Base-by-base conservation (phyloP, 2,888 invertebrate genomes). In the Spatulosminthurus flaviceps region DNA sequence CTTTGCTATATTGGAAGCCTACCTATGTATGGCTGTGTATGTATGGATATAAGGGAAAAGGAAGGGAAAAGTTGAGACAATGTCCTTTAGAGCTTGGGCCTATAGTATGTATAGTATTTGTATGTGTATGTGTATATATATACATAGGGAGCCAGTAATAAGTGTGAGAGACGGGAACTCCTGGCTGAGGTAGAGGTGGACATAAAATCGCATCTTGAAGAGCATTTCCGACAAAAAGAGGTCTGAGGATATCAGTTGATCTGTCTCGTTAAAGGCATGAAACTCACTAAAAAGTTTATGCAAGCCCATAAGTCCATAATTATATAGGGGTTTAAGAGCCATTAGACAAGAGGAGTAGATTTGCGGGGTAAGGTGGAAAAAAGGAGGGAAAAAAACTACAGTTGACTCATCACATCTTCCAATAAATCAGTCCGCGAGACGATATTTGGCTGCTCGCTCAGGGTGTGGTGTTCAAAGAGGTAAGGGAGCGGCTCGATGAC, bases 351-450 rank as follows among this genome's bases (percentile, higher is more conserved):
- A 64, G 60, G 42, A 72, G 42, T 72, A 64, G 72, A 72, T 70
- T 64, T 71, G 64, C 72, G 41, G 67, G 66, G 28, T 64, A 64
- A 64, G 43, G 66, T 28, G 67, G 28, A 34, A 64, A 26, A n/a
- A n/a, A n/a, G n/a, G n/a, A n/a, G n/a, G n/a, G 66, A 7, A 13
- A 34, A 29, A 76, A 41, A 71, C n/a, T 11, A 21, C n/a, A 29
- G 61, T 61, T 26, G 21, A 19, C 61, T 28, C 74, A 79, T 79
- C 77, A 75, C 72, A 83, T 81, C 81, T 81, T 73, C 78, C 82
- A 82, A 83, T 83, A 83, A 83, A 83, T 83, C 83, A 83, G 83
- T 82, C 81, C 83, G 80, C 22, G 75, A 81, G 79, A 83, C 71
- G 80, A 77, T 75, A 80, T 81, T 81, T 80, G 80, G 79, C 80